Percentiles rank a stretch among this genome's conserved stretches.
Evolutionary conservation across 2,113 vertebrate genomes (phyloP).

Genomic region (Hiodon alosoides): DNA sequence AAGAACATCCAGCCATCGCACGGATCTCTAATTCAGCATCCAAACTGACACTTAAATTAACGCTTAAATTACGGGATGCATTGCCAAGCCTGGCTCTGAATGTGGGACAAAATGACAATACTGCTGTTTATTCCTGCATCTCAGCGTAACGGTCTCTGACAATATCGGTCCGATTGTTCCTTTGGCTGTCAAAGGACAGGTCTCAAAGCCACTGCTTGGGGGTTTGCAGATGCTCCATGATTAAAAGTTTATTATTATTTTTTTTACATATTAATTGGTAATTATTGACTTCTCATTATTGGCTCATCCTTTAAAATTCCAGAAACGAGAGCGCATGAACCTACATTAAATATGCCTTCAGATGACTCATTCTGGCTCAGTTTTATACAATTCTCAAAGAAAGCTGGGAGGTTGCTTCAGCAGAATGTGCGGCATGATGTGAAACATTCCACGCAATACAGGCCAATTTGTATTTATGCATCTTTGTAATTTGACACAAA

Average conservation of each 20-base stretch:
- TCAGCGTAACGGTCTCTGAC: background rate
- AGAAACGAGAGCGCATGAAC: background rate
- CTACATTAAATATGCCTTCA: background rate
- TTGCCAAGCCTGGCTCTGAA: background rate
- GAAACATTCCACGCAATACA: background rate
- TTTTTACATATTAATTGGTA: slow-evolving; percentile 3
- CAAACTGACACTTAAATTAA: slow-evolving; percentile 15
- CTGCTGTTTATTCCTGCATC: background rate
- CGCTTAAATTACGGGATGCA: slow-evolving; percentile 6
- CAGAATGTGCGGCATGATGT: background rate
- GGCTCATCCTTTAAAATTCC: background rate
- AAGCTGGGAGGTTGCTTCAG: background rate
- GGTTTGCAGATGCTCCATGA: background rate
- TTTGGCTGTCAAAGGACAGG: slow-evolving; percentile 15
- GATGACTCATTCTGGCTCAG: background rate
- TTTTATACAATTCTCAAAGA: background rate
- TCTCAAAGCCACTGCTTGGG: slow-evolving; percentile 12
- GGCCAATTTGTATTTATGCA: background rate
- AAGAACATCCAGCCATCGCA: background rate
- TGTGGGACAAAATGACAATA: background rate
- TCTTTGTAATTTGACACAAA: slow-evolving; percentile 2
- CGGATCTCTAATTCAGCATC: background rate
- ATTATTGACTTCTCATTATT: background rate
- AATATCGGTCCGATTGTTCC: slow-evolving; percentile 15
- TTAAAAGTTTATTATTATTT: background rate